Evolutionary conservation across 2,797 vertebrate genomes (phyloP), one percentile per base, ranked within the genome.

Genomic region (Acomys russatus): DNA sequence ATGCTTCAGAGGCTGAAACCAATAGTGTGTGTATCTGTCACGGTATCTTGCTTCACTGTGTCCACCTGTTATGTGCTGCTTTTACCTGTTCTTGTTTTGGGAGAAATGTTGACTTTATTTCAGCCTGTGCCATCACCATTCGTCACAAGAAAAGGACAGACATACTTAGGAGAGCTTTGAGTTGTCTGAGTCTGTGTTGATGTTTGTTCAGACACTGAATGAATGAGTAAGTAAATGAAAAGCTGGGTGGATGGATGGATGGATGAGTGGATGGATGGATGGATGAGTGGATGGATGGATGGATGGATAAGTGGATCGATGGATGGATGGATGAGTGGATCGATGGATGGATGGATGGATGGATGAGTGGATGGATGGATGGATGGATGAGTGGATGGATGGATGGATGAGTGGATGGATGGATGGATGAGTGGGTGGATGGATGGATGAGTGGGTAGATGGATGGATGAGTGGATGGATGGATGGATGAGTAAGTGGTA

Each of bases 21-120:
- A 54, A 12, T 23, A 4, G 14, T 35, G 3, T 15, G 3, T 30
- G 1, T 2, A 71, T 71, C 12, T 1, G 0, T 56, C 66, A 15
- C 20, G 3, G 14, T 68, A 0, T 22, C 66, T 56, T 14, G 0
- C 49, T 71, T 86, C 17, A 8, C 83, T 54, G 22, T 70, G 44
- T 17, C 25, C 30, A 17, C 1, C 66, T 49, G 54, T 86, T 33
- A 33, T 49, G 82, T 68, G 63, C 1, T 33, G 44, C 17, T 68
- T 51, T 85, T 6, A 5, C 82, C 59, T 51, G 63, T 33, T 30
- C 17, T 66, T 68, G 44, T 70, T n/a, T 22, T 23, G 49, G 33
- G 49, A 54, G 66, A 54, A 54, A n/a, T 35, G 20, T 56, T 86
- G 66, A 15, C 84, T 71, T 86, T 70, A 70, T 70, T 71, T 56